Percentiles rank a stretch among this genome's conserved stretches.
Conservation (phyloP, 1,140 invertebrate genomes). For the Eupristina koningsbergeri region DNA sequence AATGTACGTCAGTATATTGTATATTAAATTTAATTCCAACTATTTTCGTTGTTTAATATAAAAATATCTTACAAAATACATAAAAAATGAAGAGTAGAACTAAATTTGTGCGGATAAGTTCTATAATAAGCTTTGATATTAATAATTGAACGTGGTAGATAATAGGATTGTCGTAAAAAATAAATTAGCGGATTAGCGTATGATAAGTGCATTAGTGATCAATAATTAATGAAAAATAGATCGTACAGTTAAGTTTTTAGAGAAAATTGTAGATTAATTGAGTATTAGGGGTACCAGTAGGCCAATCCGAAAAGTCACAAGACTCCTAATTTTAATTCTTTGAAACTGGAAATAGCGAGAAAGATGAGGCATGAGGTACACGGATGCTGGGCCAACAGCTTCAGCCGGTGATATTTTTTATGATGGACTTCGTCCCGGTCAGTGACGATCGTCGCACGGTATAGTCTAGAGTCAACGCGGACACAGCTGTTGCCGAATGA, state of each 20-base stretch:
- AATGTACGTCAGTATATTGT: background rate
- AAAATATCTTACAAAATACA: background rate
- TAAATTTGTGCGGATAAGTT: background rate
- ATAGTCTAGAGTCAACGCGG: constrained; percentile 39
- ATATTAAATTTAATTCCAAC: background rate
- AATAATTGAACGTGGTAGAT: background rate
- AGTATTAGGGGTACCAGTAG: background rate
- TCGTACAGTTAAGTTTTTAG: no score
- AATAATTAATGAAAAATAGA: no score
- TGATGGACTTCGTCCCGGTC: no score
- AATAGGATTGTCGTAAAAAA: background rate
- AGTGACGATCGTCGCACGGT: no score
- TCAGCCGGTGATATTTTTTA: no score
- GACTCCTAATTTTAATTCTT: no score
- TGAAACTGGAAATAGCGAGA: background rate
- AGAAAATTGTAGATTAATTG: background rate
- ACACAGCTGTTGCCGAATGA: constrained; percentile 49
- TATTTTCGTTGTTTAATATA: background rate
- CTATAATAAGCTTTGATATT: background rate
- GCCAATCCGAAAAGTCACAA: background rate
- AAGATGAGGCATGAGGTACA: constrained; percentile 18
- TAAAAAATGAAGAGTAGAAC: background rate
- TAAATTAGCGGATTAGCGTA: no score
- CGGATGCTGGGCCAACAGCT: no score
- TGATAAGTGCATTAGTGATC: no score